Evolutionary conservation across 2,113 vertebrate species (phyloP), one percentile per base, ranked within the genome.

Genomic region (Galeopterus variegatus): DNA sequence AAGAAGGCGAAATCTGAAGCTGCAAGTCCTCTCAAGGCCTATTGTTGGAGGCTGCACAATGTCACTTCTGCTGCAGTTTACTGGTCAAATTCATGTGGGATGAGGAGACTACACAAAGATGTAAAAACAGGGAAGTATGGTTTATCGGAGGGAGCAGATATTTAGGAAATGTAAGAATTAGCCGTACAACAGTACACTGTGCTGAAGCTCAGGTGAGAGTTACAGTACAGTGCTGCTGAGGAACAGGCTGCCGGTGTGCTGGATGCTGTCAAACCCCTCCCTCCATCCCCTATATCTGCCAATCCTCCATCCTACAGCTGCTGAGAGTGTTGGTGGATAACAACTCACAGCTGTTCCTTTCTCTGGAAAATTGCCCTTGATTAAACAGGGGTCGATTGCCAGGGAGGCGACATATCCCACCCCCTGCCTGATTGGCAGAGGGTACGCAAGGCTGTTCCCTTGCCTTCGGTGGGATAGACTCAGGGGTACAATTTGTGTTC

Each of bases 331-430:
- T 56, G 64, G 1, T 36, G 75, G 52, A 17, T 31, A 80, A 88
- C 45, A 95, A 56, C 13, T 72, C 60, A 81, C 87, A 92, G 76
- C 58, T 95, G 81, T 41, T 26, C 11, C 36, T 26, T 67, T 58
- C 64, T 83, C 23, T 76, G 45, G 31, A 52, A 85, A 90, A 83
- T 75, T 77, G 58, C n/a, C 31, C 24, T 90, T 60, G 52, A 58
- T 58, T 54, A 45, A 54, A 88, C 1, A 52, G 87, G 60, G 80
- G 24, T 36, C 36, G 31, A 84, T 52, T 95, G 11, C 36, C 8
- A 10, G 12, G 33, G 45, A 48, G 75, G 62, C 41, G n/a, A n/a
- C n/a, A n/a, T 9, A 56, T 13, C 48, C 48, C 17, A 19, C 7
- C 31, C 0, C 1, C 6, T 3, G 17, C 14, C 0, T 72, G 88